Base-by-base conservation (phyloP, 2,888 invertebrate genomes). In the Hypercompe scribonia region DNA sequence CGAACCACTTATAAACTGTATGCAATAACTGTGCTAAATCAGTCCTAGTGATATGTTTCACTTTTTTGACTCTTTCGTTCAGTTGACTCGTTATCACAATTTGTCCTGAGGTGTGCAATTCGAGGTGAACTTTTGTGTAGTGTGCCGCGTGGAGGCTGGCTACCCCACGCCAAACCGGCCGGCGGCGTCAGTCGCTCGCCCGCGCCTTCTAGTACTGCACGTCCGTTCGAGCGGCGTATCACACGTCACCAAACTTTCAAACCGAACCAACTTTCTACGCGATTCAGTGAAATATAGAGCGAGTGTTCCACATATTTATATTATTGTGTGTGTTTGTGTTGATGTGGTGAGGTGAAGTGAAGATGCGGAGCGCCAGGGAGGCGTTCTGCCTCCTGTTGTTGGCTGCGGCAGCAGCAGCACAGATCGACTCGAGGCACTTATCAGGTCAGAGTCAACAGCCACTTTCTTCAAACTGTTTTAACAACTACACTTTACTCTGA, bases 301-400 rank as follows among this genome's bases (percentile, higher is more conserved):
- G 86, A 85, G 85, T 85, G 85, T 77, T 80, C 74, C 65, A 81
- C 77, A 75, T 77, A 83, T 84, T 85, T 82, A 84, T 85, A 83
- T 87, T 87, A 82, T 83, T 88, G 88, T 88, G 86, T 87, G 88
- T 86, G 90, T 90, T 83, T 81, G 90, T 93, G 94, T 95, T 92
- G 92, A 94, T 94, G 95, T 94, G 94, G 90, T 89, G 88, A 83
- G 85, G 89, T 91, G 92, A 89, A 87, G 90, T 90, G 90, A 91
- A 89, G 87, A 95, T 95, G 95, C 91, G 92, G 93, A 90, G 92
- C 94, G 95, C 94, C 94, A 89, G 90, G 88, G 90, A 89, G 93
- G 94, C 94, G 93, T 94, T 92, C 92, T 94, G 94, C 90, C 91
- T 94, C 86, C 88, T 91, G 74, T 84, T 92, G 89, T 83, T 93